These are phyloP conservation scores for Eupithecia tripunctaria DNA, from an alignment of 2,888 invertebrate genomes.

Conservation along the genomic window DNA sequence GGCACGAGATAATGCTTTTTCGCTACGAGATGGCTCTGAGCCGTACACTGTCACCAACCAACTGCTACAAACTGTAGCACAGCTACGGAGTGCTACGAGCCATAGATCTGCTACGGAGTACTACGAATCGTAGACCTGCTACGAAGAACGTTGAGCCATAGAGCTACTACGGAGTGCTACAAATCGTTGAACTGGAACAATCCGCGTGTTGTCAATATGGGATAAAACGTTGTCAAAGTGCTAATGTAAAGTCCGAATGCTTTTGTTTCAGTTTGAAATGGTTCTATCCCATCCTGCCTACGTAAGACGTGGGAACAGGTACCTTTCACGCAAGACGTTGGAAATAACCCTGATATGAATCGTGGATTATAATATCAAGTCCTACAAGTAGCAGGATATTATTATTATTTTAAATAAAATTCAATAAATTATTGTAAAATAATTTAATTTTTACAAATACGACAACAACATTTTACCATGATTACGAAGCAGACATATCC, in stretches of 20 bases:
- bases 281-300: too few species aligned
- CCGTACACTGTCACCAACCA: neutral
- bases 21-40: neutral
- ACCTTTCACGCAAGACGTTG: too few species aligned
- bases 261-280: too few species aligned
- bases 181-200: neutral
- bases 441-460: neutral
- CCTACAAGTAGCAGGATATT: too few species aligned
- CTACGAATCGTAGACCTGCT: neutral
- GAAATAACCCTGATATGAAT: too few species aligned
- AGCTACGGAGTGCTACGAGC: constrained; percentile 8
- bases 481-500: neutral
- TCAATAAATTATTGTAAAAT: neutral
- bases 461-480: neutral
- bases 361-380: too few species aligned
- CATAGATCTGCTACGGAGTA: constrained; percentile 4
- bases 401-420: too few species aligned
- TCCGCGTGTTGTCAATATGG: too few species aligned
- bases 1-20: constrained; percentile 13
- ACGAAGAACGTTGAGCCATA: neutral
- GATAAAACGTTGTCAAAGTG: too few species aligned
- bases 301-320: too few species aligned
- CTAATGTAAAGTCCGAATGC: too few species aligned
- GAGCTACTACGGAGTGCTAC: neutral
- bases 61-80: constrained; percentile 5